A percentile compares a stretch with the other conserved stretches of the same genome.
These are phyloP conservation scores for Chrysoperla carnea DNA, from an alignment of 1,140 invertebrate species.

Conservation along the genomic window DNA sequence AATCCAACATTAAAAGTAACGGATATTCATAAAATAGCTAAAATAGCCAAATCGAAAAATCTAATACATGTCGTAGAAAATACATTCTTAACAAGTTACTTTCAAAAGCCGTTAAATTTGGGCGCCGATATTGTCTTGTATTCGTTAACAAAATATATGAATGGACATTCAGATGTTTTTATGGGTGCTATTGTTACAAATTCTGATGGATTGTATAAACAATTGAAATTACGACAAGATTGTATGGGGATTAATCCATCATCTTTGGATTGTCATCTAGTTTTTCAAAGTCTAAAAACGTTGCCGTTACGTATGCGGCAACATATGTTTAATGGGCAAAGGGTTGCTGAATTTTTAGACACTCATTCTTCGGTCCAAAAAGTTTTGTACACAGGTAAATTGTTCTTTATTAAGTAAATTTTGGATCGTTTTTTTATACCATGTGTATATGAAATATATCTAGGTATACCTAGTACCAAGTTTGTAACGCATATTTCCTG, in stretches of 20 bases:
- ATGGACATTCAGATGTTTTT: conserved; percentile 70
- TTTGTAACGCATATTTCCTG: no score
- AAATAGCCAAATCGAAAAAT: conserved; percentile 35
- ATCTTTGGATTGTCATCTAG: conserved; percentile 63
- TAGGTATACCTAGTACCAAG: no score
- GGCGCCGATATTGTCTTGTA: conserved; percentile 67
- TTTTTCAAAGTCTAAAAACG: conserved; percentile 64
- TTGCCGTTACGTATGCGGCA: conserved; percentile 54
- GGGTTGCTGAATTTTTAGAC: conserved; percentile 59
- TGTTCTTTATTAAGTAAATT: no score
- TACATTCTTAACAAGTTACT: conserved; percentile 66
- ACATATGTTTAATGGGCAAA: conserved; percentile 59
- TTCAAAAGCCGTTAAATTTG: conserved; percentile 56
- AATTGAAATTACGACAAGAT: conserved; percentile 51
- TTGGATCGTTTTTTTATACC: no score
- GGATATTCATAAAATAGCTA: conserved; percentile 46
- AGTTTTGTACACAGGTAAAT: conserved; percentile 53
- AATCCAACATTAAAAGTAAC: conserved; percentile 64
- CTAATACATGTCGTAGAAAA: conserved; percentile 67
- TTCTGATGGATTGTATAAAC: conserved; percentile 35
- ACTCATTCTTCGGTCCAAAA: conserved; percentile 43
- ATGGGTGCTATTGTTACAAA: conserved; percentile 57
- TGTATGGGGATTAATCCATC: conserved; percentile 58
- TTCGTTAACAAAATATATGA: conserved; percentile 76
- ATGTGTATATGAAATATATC: no score